Conservation (phyloP, 2,797 vertebrate genomes). For the Cirrhinus molitorella region DNA sequence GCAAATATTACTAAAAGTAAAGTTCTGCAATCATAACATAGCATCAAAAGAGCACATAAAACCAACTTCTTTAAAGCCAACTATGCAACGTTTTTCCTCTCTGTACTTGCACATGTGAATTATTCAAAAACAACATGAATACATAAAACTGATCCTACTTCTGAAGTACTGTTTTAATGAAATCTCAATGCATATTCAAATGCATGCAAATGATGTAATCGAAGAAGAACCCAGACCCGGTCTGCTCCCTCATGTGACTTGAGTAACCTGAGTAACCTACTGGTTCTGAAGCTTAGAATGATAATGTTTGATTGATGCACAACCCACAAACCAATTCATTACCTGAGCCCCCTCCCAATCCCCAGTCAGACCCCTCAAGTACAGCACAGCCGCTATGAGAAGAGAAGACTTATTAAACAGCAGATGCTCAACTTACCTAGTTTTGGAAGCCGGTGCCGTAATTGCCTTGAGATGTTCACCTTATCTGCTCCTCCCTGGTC, state of each 20-base stretch:
- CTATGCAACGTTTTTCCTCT: background rate
- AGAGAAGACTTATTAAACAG: constrained; percentile 58
- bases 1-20: background rate
- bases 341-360: constrained; percentile 51
- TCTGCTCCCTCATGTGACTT: constrained; percentile 48
- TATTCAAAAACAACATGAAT: background rate
- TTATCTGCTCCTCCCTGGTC: constrained; percentile 46
- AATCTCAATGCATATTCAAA: constrained; percentile 14
- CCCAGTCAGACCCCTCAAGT: constrained; percentile 38
- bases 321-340: constrained; percentile 64
- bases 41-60: background rate
- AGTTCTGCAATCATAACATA: background rate
- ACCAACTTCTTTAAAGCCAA: background rate
- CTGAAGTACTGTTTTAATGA: background rate
- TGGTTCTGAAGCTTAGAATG: constrained; percentile 68
- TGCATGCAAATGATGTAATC: constrained; percentile 13
- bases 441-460: constrained; percentile 65
- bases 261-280: constrained; percentile 70
- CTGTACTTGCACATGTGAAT: background rate
- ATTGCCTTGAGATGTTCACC: constrained; percentile 53
- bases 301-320: constrained; percentile 73
- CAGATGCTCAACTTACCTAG: constrained; percentile 77
- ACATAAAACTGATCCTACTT: background rate
- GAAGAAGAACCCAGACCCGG: background rate
- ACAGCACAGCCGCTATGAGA: constrained; percentile 48